Evolutionary conservation across 2,888 invertebrate species (phyloP).

Genomic region (Himalopsyche tibetana): DNA sequence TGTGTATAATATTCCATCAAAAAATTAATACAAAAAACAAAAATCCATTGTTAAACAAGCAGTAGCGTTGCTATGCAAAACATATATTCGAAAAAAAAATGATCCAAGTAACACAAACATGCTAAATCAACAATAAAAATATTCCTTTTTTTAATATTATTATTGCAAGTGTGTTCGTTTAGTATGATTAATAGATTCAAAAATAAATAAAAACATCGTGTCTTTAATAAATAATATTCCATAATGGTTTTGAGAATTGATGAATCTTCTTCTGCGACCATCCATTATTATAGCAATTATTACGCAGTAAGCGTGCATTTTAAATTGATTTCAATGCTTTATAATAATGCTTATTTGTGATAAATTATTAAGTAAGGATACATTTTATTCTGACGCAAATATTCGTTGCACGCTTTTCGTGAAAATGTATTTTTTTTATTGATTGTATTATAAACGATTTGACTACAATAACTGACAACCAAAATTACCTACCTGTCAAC

Average conservation of each 20-base stretch:
- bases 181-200: not conserved
- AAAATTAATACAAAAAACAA: no score
- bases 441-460: not conserved
- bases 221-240: not conserved
- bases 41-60: no score
- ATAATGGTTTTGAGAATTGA: not conserved
- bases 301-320: not conserved
- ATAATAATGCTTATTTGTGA: not conserved
- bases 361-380: not conserved
- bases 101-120: not conserved
- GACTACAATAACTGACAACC: not conserved
- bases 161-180: not conserved
- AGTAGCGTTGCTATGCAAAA: not conserved
- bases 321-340: conserved; percentile 26
- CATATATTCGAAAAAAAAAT: not conserved
- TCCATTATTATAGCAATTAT: not conserved
- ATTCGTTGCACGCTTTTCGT: not conserved
- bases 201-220: not conserved
- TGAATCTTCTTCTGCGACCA: not conserved
- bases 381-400: not conserved
- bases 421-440: conserved; percentile 16
- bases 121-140: not conserved
- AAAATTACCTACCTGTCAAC: not conserved
- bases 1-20: no score
- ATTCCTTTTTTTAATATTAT: not conserved